Conservation (phyloP, 2,797 vertebrate species). For the Sebastiscus tertius region DNA sequence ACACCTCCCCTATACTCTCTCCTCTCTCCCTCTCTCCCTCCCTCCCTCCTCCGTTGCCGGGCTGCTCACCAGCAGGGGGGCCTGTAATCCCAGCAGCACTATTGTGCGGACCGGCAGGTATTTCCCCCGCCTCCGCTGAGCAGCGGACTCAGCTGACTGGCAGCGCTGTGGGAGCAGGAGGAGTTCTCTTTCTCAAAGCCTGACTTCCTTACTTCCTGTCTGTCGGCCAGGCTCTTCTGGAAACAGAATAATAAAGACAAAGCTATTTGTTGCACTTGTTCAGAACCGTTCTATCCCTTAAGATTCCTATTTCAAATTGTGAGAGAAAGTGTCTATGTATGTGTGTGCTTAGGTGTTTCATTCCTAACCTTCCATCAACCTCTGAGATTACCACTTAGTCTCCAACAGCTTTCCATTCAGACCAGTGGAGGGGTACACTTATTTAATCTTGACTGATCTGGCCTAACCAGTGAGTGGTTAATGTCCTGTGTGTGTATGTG, state of each 20-base stretch:
- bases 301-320: conserved; percentile 16
- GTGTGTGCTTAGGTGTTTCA: conserved; percentile 17
- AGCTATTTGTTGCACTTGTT: conserved; percentile 11
- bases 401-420: conserved; percentile 73
- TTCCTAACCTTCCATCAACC: conserved; percentile 42
- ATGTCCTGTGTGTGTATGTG: conserved; percentile 37
- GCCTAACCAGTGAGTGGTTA: conserved; percentile 65
- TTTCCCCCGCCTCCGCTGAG: conserved; percentile 83
- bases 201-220: conserved; percentile 60
- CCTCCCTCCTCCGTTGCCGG: conserved; percentile 62
- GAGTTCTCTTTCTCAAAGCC: conserved; percentile 43
- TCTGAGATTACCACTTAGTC: conserved; percentile 71
- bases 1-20: conserved; percentile 46
- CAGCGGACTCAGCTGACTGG: conserved; percentile 81
- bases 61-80: conserved; percentile 87
- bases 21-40: not conserved
- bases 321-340: not conserved
- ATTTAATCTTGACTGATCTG: conserved; percentile 78
- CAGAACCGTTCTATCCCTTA: not conserved
- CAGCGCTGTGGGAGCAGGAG: conserved; percentile 74
- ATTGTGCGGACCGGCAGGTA: conserved; percentile 89
- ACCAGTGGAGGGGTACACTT: conserved; percentile 59
- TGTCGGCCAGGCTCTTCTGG: conserved; percentile 25
- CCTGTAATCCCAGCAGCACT: conserved; percentile 83
- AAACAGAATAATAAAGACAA: conserved; percentile 30